Base-by-base conservation (phyloP, 2,113 vertebrate species). In the Hippoglossus stenolepis region DNA sequence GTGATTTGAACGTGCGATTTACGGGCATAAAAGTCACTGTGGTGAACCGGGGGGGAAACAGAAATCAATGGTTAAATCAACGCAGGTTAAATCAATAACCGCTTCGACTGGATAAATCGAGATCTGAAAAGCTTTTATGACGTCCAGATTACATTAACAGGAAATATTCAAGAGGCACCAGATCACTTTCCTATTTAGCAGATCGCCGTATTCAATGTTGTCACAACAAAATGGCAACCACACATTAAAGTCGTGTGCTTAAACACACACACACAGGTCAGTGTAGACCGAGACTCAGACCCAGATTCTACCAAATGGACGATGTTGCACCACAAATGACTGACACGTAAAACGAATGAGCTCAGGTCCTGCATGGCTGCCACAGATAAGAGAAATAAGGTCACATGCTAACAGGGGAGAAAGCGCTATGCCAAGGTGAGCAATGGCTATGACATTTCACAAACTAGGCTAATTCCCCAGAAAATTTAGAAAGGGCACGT, bases 381-480 rank as follows among this genome's bases (percentile, higher is more conserved):
- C 71, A 74, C 78, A 86, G 91, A 92, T 92, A 92, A 91, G 79
- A 82, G 80, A 86, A 92, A 92, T 90, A 93, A 92, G 91, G 92
- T 92, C 92, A 92, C 63, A 67, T 56, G 72, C 89, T 89, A 87
- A 90, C 88, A 83, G 90, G 89, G 87, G 91, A 91, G 88, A 84
- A 83, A 75, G 85, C 45, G 65, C 74, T 43, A 60, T 43, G 79
- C 71, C 59, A 90, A 90, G 89, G 89, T 92, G 87, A 92, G 90
- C 85, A 89, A 93, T 90, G 82, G 85, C 87, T 80, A 75, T 93
- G 92, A 90, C 92, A 92, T 93, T 93, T 92, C 86, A 85, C 85
- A 91, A 89, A 92, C 87, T 85, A 78, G 91, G 89, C 89, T 92
- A 91, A 92, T 91, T 92, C 89, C 90, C 90, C 67, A 24, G 90